A percentile compares a stretch with the other conserved stretches of the same genome.
Conservation (phyloP, 2,888 invertebrate species). For the Agonopterix subpropinquella region DNA sequence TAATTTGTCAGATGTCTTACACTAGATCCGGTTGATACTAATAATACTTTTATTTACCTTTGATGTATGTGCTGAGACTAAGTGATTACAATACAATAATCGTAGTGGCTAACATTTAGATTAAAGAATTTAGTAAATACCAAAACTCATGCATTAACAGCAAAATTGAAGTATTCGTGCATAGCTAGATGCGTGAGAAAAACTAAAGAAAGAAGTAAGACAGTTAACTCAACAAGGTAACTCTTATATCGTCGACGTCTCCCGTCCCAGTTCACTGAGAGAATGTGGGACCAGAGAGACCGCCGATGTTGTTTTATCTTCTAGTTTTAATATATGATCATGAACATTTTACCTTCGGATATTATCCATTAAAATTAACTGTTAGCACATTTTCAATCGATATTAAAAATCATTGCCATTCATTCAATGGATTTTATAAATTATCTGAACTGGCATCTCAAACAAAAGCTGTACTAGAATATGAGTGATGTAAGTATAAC, state of each 20-base stretch:
- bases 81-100: constrained; percentile 59
- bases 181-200: constrained; percentile 73
- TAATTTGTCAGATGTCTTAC: constrained; percentile 51
- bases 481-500: constrained; percentile 71
- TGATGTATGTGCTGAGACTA: constrained; percentile 70
- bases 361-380: constrained; percentile 62
- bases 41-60: constrained; percentile 52
- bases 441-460: constrained; percentile 67
- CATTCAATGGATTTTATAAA: constrained; percentile 50
- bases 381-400: constrained; percentile 60
- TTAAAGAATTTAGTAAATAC: constrained; percentile 46
- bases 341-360: constrained; percentile 61
- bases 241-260: constrained; percentile 32
- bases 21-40: constrained; percentile 57
- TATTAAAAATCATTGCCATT: constrained; percentile 56
- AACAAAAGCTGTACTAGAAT: constrained; percentile 70
- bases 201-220: constrained; percentile 55
- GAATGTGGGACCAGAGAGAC: constrained; percentile 34
- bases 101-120: constrained; percentile 64
- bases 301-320: constrained; percentile 43
- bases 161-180: constrained; percentile 70
- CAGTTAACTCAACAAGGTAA: constrained; percentile 44
- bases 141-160: constrained; percentile 69
- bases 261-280: constrained; percentile 26
- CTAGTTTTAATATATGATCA: constrained; percentile 54